Evolutionary conservation across 2,113 vertebrate species (phyloP), one percentile per base, ranked within the genome.

Genomic region (Chionodraco myersi): DNA sequence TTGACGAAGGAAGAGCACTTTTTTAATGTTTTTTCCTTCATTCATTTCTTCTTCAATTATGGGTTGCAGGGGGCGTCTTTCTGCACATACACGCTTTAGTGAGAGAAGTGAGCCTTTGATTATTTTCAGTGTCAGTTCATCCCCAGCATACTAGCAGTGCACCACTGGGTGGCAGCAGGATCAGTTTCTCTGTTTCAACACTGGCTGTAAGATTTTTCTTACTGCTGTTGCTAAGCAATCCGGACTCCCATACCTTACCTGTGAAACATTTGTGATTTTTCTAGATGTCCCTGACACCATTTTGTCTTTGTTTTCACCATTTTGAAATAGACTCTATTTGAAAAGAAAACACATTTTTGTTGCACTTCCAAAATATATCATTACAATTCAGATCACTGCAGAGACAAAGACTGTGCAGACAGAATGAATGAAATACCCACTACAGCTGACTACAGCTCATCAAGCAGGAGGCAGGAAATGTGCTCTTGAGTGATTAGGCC

Each of bases 141-240:
- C 48, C 21, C 34, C 54, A 15, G 51, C 34, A 12, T 87, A 45
- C 13, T 5, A 2, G 12, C 41, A 49, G 44, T 74, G 72, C 72
- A 64, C 93, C 94, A 78, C 93, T 90, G 85, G 93, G 87, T 89
- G 92, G 93, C 92, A 91, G 85, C 87, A 93, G 59, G 44, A 77
- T 14, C 64, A 44, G 86, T 91, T 77, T 76, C 60, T 64, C 68
- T 68, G 74, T 62, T 78, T n/a, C 75, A 57, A 84, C 74, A 82
- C 68, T 79, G 60, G 77, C 82, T 87, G 78, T 66, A 86, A 88
- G 65, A 79, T 15, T 64, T 53, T 80, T 86, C 83, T 75, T 66
- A 70, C 88, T 89, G 85, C 92, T 93, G 93, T 95, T 95, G 92
- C 94, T 93, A 93, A 93, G 94, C 94, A 93, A 93, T 93, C 68